Evolutionary conservation across 2,888 invertebrate species (phyloP).

Genomic region (Dicyrtoma fusca): DNA sequence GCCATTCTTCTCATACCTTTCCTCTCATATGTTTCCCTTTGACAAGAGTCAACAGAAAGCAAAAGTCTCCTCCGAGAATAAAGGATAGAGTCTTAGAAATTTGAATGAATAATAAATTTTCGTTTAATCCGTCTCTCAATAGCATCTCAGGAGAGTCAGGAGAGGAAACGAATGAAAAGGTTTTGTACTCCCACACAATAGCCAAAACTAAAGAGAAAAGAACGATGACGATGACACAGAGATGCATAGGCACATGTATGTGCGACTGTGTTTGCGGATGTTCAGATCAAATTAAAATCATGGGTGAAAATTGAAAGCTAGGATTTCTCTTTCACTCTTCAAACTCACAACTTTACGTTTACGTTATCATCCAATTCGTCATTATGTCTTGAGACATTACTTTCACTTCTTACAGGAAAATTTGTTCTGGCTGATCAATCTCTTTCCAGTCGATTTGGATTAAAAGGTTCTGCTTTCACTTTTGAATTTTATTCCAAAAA

Average conservation of each 20-base stretch:
- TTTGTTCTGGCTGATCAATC: no score
- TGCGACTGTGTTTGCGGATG: no score
- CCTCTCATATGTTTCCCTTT: conserved; percentile 4
- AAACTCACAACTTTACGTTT: no score
- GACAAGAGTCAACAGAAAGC: conserved; percentile 10
- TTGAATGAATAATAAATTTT: conserved; percentile 21
- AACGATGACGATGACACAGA: conserved; percentile 19
- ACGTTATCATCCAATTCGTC: no score
- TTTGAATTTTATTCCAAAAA: no score
- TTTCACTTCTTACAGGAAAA: no score
- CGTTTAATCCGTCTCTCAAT: conserved; percentile 6
- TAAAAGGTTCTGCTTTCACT: no score
- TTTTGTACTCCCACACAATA: not conserved
- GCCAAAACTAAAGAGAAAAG: conserved; percentile 7
- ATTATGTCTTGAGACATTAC: no score
- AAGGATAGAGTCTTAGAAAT: conserved; percentile 1
- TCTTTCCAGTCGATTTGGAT: no score
- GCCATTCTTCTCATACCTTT: not conserved
- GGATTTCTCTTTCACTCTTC: not conserved
- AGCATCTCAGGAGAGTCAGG: not conserved
- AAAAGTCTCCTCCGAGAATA: conserved; percentile 5
- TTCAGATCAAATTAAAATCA: conserved; percentile 28
- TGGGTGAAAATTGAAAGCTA: conserved; percentile 22
- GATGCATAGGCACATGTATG: conserved; percentile 19
- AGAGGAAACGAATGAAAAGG: not conserved